Base-by-base conservation (phyloP, 1,140 invertebrate species). In the Chymomyza costata region DNA sequence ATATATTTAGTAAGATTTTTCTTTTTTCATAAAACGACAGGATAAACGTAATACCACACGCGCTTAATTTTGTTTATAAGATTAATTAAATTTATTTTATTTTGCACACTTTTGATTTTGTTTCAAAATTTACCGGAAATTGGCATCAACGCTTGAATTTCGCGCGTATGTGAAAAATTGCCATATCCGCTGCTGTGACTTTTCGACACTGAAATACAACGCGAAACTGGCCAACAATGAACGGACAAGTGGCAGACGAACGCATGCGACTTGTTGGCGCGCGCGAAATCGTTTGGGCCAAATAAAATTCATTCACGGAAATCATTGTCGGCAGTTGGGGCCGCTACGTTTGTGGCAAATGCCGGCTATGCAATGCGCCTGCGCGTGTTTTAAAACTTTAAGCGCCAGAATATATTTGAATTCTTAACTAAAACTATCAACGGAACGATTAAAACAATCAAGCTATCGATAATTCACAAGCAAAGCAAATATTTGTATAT, bases 201-300 rank as follows among this genome's bases (percentile, higher is more conserved):
- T 38, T 53, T 39, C 62, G 8, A 11, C 45, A 19, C 55, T 54
- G 63, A 41, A 49, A 28, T 54, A 49, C 52, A 8, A 25, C 55
- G 38, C 46, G 49, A 53, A 74, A 76, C 61, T 70, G 34, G 60
- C 61, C 48, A n/a, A n/a, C n/a, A n/a, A n/a, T n/a, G n/a, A n/a
- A n/a, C n/a, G n/a, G n/a, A n/a, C n/a, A n/a, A n/a, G 58, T 37
- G 62, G 38, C 31, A 41, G 21, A 55, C 52, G 50, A 76, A 78
- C 71, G 62, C 70, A 64, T 65, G 54, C 73, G 71, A 78, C 71
- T 71, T 67, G 71, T 67, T 78, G 57, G 71, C 71, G 66, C 71
- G 71, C 70, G 63, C 58, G 53, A 66, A 76, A 64, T 30, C 60
- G 61, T 64, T 64, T 64, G 59, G 21, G 44, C 40, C 38, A 54